Base-by-base conservation (phyloP, 2,888 invertebrate species). In the Pristionchus mayeri region DNA sequence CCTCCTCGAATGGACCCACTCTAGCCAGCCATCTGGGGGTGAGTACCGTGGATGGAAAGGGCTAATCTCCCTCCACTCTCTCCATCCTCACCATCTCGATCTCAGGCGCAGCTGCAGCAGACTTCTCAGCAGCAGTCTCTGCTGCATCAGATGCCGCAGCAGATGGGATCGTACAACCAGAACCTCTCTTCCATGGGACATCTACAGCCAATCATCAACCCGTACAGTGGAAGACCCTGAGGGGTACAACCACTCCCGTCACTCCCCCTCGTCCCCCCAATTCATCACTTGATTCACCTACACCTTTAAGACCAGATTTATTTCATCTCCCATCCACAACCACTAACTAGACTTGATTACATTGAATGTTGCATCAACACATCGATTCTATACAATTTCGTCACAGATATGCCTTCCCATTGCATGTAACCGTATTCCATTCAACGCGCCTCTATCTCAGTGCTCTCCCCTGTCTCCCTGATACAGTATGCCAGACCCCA, bases 131-230 rank as follows among this genome's bases (percentile, higher is more conserved):
- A 60, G 44, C 48, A 21, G 27, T 48, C 48, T n/a, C 50, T 82
- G 37, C 67, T 60, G 6, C 82, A 82, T 30, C 40, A 60, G 48
- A 34, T 60, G 67, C 82, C 60, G 16, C 82, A 82, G 48, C 82
- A 82, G 50, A 82, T 82, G 82, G 27, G 21, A 27, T 48, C 63
- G 16, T 82, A 63, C 37, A n/a, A 44, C 50, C 37, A 60, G 13
- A 30, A 57, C 34, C 57, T 37, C n/a, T 40, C 54, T 24, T 24
- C 50, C 37, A 50, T 84, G 50, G 27, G 27, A 24, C 84, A 84
- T 44, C 71, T 84, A 27, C 84, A 84, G 37, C 84, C 84, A 1
- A 84, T 84, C 44, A 71, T 84, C 37, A 84, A 84, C 24, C 84
- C 84, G 16, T 84, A 84, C 75, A 44, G 71, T 30, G 71, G 71